These are phyloP conservation scores for Troilus luridus DNA, from an alignment of 2,888 invertebrate genomes.

Conservation along the genomic window DNA sequence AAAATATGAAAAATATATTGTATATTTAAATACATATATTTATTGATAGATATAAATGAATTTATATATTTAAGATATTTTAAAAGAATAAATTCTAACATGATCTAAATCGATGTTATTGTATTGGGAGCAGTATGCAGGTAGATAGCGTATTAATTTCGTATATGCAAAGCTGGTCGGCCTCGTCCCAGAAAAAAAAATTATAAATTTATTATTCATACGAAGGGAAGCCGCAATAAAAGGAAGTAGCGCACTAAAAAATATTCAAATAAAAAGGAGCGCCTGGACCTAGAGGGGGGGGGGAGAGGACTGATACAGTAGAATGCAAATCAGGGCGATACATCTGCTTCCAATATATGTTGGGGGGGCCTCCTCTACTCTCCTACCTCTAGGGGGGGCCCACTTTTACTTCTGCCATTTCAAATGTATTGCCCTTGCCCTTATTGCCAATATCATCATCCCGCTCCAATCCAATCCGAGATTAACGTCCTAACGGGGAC, in stretches of 20 bases:
- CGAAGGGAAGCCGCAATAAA: slow-evolving; percentile 32
- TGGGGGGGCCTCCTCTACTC: background rate
- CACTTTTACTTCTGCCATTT: slow-evolving; percentile 46
- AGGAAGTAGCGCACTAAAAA: slow-evolving; percentile 36
- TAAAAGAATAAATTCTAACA: background rate
- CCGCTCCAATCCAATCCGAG: slow-evolving; percentile 8
- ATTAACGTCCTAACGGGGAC: background rate
- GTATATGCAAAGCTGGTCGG: background rate
- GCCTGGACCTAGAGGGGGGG: background rate
- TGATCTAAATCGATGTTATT: background rate
- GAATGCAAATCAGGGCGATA: slow-evolving; percentile 47
- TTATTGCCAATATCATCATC: slow-evolving; percentile 49
- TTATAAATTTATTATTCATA: slow-evolving; percentile 41
- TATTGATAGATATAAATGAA: background rate
- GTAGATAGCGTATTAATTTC: background rate
- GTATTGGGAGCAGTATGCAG: background rate
- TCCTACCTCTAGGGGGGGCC: slow-evolving; percentile 29
- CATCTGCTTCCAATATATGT: slow-evolving; percentile 49
- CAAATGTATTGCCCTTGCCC: slow-evolving; percentile 33
- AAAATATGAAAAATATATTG: too few relatives aligned
- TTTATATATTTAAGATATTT: background rate
- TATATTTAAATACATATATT: too few relatives aligned
- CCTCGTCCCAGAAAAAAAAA: background rate
- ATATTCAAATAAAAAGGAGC: slow-evolving; percentile 28
- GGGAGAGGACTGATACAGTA: slow-evolving; percentile 28